Evolutionary conservation across 1,140 invertebrate species (phyloP).

Genomic region (Gryon sp.): DNA sequence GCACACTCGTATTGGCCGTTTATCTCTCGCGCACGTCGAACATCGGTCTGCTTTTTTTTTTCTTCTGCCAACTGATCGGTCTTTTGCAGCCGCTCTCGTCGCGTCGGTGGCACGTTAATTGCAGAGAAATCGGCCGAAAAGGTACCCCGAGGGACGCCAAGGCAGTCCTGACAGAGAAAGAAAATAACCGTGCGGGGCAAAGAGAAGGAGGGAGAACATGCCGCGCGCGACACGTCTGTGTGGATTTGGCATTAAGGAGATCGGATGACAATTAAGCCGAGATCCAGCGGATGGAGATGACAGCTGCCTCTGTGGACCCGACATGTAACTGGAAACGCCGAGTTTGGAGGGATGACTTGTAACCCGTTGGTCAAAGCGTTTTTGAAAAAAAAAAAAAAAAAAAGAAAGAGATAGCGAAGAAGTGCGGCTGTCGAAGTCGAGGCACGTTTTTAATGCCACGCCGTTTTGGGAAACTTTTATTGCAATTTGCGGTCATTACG

Average conservation of each 20-base stretch:
- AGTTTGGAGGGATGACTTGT: constrained; percentile 11
- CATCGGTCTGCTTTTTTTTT: constrained; percentile 35
- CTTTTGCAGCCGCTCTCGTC: constrained; percentile 40
- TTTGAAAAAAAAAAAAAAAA: too few species aligned
- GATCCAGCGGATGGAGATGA: constrained; percentile 52
- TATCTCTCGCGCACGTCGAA: constrained; percentile 30
- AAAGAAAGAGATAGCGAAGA: neutral
- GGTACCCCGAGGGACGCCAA: too few species aligned
- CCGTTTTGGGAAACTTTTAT: constrained; percentile 28
- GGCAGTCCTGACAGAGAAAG: too few species aligned
- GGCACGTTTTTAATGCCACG: constrained; percentile 27
- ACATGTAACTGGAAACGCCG: constrained; percentile 61
- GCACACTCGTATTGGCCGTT: constrained; percentile 46
- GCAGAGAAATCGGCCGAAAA: constrained; percentile 63
- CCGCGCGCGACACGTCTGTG: constrained; percentile 56
- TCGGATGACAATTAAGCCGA: constrained; percentile 68
- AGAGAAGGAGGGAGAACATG: constrained; percentile 23
- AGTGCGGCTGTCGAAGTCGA: neutral
- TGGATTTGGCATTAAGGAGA: constrained; percentile 63
- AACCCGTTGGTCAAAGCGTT: neutral
- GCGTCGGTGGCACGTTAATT: constrained; percentile 67
- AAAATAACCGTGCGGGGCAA: too few species aligned
- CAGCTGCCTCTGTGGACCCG: constrained; percentile 63
- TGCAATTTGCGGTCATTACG: constrained; percentile 52
- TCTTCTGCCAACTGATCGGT: constrained; percentile 13